phyloP scores from a whole-genome alignment of 1,140 invertebrate genomes.

The Drosophila mojavensis region DNA sequence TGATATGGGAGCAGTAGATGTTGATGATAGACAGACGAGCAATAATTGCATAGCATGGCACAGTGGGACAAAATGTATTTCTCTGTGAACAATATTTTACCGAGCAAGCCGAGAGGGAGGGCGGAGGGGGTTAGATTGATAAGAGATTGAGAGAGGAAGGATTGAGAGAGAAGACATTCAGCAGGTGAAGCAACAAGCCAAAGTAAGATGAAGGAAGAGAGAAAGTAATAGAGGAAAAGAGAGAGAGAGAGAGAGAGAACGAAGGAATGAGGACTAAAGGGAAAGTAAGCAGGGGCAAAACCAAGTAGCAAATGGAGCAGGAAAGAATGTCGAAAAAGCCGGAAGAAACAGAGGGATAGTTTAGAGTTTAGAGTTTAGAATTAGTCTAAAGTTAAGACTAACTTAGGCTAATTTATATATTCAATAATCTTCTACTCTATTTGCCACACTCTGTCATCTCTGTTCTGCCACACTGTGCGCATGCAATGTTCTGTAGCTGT shows the following conservation, averaged over 20 bases:
- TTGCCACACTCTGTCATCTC: neutral
- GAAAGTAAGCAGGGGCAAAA: neutral
- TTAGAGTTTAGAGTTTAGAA: no score
- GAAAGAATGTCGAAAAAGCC: neutral
- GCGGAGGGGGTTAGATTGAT: neutral
- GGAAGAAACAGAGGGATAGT: neutral
- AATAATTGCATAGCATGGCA: constrained; percentile 36
- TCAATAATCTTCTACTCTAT: neutral
- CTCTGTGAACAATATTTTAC: no score
- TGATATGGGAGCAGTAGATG: constrained; percentile 19
- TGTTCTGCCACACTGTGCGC: constrained; percentile 27
- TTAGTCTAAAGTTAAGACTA: no score
- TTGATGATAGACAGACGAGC: constrained; percentile 11
- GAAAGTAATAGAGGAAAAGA: neutral
- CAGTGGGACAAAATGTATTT: constrained; percentile 10
- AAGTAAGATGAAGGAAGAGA: neutral
- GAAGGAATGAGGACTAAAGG: neutral
- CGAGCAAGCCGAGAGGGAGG: neutral
- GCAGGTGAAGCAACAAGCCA: no score
- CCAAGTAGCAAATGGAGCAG: neutral
- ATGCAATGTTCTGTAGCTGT: neutral
- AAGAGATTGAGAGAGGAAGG: neutral
- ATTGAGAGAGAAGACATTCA: neutral
- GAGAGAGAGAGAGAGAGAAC: neutral
- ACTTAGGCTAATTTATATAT: neutral